These are phyloP conservation scores for Jacana jacana DNA, from an alignment of 2,113 vertebrate species.

Conservation along the genomic window DNA sequence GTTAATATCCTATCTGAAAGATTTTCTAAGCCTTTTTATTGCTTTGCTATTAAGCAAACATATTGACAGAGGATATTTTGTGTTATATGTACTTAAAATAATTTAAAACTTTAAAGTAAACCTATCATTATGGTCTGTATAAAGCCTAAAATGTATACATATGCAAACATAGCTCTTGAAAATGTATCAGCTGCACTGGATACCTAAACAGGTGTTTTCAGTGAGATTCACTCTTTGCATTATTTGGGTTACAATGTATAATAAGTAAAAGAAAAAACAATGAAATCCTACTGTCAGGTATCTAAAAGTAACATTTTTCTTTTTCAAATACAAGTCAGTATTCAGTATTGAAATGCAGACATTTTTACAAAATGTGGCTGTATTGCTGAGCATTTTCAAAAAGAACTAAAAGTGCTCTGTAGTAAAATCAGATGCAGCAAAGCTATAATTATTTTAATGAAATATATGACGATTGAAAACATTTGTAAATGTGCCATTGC, in stretches of 20 bases:
- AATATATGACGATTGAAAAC: background rate
- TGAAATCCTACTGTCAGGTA: background rate
- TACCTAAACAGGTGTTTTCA: background rate
- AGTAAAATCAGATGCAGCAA: background rate
- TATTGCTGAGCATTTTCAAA: background rate
- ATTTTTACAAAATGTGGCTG: background rate
- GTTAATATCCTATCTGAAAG: background rate
- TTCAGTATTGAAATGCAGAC: background rate
- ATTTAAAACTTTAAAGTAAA: background rate
- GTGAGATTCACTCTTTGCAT: background rate
- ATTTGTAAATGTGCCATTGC: background rate
- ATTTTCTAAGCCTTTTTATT: constrained; percentile 38
- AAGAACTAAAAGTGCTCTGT: background rate
- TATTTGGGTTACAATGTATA: background rate
- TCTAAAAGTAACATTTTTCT: background rate
- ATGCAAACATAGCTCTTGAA: background rate
- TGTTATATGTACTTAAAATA: background rate
- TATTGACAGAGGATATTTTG: constrained; percentile 9
- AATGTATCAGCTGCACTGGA: background rate
- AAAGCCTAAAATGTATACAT: background rate
- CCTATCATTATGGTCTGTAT: background rate
- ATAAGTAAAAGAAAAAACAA: background rate
- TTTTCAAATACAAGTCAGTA: background rate
- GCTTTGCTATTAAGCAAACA: constrained; percentile 55
- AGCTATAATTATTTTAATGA: background rate